Evolutionary conservation across 1,140 invertebrate species (phyloP).

Genomic region (Teleopsis dalmanni): DNA sequence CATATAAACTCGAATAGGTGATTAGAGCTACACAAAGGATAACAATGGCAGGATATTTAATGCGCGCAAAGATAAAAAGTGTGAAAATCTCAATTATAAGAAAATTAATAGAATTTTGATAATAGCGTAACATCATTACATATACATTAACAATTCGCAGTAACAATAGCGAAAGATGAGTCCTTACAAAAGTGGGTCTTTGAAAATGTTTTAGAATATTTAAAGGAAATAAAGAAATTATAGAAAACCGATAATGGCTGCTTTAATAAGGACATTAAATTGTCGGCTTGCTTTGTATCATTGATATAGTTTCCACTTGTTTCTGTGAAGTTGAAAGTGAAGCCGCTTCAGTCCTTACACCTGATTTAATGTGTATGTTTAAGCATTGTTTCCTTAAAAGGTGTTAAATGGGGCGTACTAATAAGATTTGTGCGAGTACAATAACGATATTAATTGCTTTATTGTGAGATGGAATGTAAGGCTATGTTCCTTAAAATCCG

Average conservation of each 20-base stretch:
- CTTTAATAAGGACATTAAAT: too few species aligned
- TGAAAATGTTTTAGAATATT: too few species aligned
- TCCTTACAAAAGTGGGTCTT: too few species aligned
- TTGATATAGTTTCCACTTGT: too few species aligned
- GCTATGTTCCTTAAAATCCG: too few species aligned
- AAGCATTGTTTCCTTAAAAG: conserved; percentile 18
- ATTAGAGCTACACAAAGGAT: conserved; percentile 1
- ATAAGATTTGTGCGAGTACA: conserved; percentile 38
- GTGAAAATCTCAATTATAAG: conserved; percentile 14
- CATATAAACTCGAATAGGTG: not conserved
- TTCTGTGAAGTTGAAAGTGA: not conserved
- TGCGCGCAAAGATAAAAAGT: not conserved
- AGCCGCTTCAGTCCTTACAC: not conserved
- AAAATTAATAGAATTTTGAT: conserved; percentile 26
- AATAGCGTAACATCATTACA: conserved; percentile 24
- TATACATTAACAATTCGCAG: too few species aligned
- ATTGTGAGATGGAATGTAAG: too few species aligned
- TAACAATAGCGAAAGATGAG: too few species aligned
- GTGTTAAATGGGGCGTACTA: conserved; percentile 43
- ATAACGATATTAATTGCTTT: too few species aligned
- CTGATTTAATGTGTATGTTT: not conserved
- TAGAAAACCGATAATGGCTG: too few species aligned
- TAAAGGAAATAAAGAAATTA: too few species aligned
- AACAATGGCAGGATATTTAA: conserved; percentile 1
- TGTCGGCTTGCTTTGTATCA: too few species aligned